These are phyloP conservation scores for Betta splendens DNA, from an alignment of 2,797 vertebrate genomes.

Conservation along the genomic window DNA sequence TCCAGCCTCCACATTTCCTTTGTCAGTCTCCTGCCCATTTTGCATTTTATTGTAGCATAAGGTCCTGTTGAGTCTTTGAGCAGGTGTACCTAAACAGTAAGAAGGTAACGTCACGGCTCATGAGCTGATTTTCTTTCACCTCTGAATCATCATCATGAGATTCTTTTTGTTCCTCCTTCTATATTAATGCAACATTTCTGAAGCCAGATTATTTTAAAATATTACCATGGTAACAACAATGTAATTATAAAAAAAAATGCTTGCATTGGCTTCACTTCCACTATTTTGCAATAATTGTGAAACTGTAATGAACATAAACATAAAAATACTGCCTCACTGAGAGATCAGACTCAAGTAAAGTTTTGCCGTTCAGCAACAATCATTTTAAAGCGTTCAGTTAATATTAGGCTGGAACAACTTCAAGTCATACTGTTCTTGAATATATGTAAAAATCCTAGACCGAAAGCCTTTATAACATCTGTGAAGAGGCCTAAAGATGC, in stretches of 20 bases:
- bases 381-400: neutral
- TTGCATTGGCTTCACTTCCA: no score
- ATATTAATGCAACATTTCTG: no score
- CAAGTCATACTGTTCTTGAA: neutral
- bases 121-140: slow-evolving; percentile 1
- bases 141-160: no score
- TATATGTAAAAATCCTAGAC: neutral
- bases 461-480: neutral
- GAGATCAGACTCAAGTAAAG: neutral
- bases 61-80: slow-evolving; percentile 42
- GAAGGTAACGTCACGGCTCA: neutral
- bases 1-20: slow-evolving; percentile 62
- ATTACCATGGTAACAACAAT: no score
- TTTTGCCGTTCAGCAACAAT: neutral
- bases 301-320: no score
- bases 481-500: neutral
- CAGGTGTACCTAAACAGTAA: slow-evolving; percentile 27
- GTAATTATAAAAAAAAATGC: no score
- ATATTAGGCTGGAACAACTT: neutral
- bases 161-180: no score
- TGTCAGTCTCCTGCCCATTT: slow-evolving; percentile 60
- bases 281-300: no score
- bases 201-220: no score
- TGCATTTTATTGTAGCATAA: slow-evolving; percentile 63
- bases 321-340: no score